A percentile compares a stretch with the other conserved stretches of the same genome.
Evolutionary conservation across 2,888 invertebrate species (phyloP).

Genomic region (Byasa hedistus): DNA sequence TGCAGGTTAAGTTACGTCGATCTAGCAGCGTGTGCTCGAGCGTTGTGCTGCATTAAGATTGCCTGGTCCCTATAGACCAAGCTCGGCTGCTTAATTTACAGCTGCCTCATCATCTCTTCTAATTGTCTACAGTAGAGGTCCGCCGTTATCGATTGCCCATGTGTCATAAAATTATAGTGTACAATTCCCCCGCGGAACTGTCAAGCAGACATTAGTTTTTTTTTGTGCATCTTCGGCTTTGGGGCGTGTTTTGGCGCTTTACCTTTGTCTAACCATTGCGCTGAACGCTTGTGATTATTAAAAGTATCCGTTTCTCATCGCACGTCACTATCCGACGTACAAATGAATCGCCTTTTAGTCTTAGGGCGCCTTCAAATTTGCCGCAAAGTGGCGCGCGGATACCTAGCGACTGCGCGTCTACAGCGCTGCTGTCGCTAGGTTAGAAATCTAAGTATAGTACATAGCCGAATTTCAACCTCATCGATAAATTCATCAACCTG

Average conservation of each 20-base stretch:
- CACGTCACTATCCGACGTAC: background rate
- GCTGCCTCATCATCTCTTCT: background rate
- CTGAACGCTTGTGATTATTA: background rate
- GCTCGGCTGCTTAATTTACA: background rate
- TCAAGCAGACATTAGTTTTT: background rate
- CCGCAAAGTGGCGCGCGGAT: too few species aligned
- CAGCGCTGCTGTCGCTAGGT: too few species aligned
- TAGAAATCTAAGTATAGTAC: too few species aligned
- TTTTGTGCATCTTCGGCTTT: background rate
- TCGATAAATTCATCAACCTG: too few species aligned
- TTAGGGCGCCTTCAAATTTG: too few species aligned
- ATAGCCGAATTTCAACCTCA: too few species aligned
- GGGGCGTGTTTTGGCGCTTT: background rate
- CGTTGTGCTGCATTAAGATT: background rate
- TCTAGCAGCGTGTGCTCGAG: background rate
- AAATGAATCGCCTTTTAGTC: background rate
- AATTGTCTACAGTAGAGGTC: background rate
- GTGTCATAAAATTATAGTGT: background rate
- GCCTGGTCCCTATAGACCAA: too few species aligned
- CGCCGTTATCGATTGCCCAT: background rate
- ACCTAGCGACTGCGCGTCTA: too few species aligned
- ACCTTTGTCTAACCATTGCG: background rate
- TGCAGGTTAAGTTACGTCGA: background rate
- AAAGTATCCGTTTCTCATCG: background rate
- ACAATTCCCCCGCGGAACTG: background rate